Conservation (phyloP, 2,888 invertebrate species). For the Blastobasis lacticolella region DNA sequence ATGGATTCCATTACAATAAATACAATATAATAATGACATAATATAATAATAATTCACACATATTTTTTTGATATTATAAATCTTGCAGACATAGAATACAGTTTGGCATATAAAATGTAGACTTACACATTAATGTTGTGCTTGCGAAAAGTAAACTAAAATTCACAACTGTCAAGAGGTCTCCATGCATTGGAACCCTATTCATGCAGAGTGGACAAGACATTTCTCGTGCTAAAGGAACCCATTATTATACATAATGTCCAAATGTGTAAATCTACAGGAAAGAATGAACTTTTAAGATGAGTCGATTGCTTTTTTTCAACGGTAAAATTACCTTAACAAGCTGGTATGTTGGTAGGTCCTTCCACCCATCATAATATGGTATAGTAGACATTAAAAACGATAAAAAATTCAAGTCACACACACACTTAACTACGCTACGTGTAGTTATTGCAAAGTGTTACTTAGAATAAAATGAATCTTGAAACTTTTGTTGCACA, state of each 20-base stretch:
- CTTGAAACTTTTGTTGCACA: background rate
- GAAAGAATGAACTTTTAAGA: conserved; percentile 16
- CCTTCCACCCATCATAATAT: conserved; percentile 74
- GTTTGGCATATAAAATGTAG: conserved; percentile 34
- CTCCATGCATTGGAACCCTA: conserved; percentile 22
- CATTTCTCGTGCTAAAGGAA: background rate
- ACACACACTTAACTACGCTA: conserved; percentile 62
- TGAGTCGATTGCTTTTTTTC: conserved; percentile 50
- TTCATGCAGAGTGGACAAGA: conserved; percentile 17
- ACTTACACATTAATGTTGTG: conserved; percentile 58
- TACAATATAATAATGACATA: background rate
- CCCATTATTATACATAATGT: background rate
- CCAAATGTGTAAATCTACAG: conserved; percentile 66
- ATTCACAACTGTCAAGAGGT: conserved; percentile 4
- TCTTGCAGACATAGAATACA: conserved; percentile 1
- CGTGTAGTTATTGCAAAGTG: conserved; percentile 17
- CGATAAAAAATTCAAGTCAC: conserved; percentile 71
- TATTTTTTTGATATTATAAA: background rate
- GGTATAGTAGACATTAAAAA: conserved; percentile 71
- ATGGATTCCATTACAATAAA: conserved; percentile 21
- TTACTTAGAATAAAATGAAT: background rate
- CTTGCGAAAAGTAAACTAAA: conserved; percentile 19
- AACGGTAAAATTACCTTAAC: conserved; percentile 74
- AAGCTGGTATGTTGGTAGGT: conserved; percentile 79
- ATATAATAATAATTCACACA: background rate